A percentile compares a stretch with the other conserved stretches of the same genome.
Evolutionary conservation across 2,888 invertebrate genomes (phyloP).

Genomic region (Mythimna albipuncta): DNA sequence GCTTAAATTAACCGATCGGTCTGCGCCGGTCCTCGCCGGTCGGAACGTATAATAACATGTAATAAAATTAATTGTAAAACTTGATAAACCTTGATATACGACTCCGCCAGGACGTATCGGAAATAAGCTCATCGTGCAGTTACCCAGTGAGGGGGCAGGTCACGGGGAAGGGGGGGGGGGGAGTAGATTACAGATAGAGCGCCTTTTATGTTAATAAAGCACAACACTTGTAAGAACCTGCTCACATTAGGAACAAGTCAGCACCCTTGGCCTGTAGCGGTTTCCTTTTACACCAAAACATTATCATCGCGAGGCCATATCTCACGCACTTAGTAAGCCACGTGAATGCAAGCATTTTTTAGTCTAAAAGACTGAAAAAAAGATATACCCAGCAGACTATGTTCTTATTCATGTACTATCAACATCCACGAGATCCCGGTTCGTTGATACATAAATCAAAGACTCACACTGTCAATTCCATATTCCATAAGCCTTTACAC

Average conservation of each 20-base stretch:
- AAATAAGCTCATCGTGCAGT: conserved; percentile 53
- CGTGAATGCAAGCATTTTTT: neutral
- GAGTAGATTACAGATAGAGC: conserved; percentile 26
- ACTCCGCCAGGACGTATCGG: conserved; percentile 60
- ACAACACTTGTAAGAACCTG: conserved; percentile 1
- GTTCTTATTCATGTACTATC: neutral
- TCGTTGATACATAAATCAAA: conserved; percentile 20
- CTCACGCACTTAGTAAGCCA: neutral
- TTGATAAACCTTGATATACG: conserved; percentile 61
- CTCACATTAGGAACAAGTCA: neutral
- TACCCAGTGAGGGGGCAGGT: no score
- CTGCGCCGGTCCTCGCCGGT: conserved; percentile 8
- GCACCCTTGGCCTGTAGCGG: no score
- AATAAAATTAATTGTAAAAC: conserved; percentile 61
- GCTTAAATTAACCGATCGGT: conserved; percentile 31
- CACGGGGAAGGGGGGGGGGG: no score
- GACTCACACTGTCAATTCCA: conserved; percentile 4
- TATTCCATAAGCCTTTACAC: conserved; percentile 17
- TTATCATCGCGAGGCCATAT: neutral
- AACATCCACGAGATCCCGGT: neutral
- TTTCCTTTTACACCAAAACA: neutral
- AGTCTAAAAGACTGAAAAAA: neutral
- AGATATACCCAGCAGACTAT: neutral
- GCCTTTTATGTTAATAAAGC: conserved; percentile 42
- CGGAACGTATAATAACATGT: conserved; percentile 34